Percentiles rank a stretch among this genome's conserved stretches.
phyloP scores from a whole-genome alignment of 1,140 invertebrate species.

The Dinoponera quadriceps region DNA sequence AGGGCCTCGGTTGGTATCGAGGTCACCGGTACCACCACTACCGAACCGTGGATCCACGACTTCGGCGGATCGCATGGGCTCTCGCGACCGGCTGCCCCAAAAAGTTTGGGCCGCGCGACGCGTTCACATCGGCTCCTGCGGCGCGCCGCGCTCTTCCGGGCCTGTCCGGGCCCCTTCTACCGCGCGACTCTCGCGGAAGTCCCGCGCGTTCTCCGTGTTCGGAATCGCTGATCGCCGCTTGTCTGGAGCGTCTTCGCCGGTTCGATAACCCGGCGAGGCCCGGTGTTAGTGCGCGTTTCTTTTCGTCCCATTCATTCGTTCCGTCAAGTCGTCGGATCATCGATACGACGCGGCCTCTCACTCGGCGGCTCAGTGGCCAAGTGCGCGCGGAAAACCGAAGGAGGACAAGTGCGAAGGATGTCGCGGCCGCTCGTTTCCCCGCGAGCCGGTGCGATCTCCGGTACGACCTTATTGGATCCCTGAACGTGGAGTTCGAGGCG shows the following conservation, averaged over 20 bases:
- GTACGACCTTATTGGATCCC: slow-evolving; percentile 1
- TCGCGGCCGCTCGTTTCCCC: not conserved
- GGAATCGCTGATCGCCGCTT: not conserved
- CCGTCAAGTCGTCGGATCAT: not conserved
- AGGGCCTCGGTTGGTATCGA: slow-evolving; percentile 82
- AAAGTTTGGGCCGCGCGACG: slow-evolving; percentile 75
- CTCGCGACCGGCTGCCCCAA: slow-evolving; percentile 74
- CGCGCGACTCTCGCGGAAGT: slow-evolving; percentile 29
- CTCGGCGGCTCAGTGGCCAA: not conserved
- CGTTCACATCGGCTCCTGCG: slow-evolving; percentile 76
- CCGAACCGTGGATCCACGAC: slow-evolving; percentile 70
- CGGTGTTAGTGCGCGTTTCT: not conserved
- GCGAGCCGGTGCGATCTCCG: not conserved
- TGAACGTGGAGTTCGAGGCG: slow-evolving; percentile 19
- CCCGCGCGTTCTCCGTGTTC: slow-evolving; percentile 8
- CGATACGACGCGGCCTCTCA: not conserved
- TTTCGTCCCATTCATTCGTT: too few species aligned
- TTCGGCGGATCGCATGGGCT: slow-evolving; percentile 77
- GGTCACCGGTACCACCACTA: slow-evolving; percentile 84
- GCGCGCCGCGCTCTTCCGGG: slow-evolving; percentile 8
- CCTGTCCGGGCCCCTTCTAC: not conserved
- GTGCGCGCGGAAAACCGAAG: not conserved
- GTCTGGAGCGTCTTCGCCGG: not conserved
- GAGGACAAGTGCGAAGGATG: not conserved
- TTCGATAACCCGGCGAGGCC: not conserved